phyloP scores from a whole-genome alignment of 2,888 invertebrate species.

The Torymus auratus region DNA sequence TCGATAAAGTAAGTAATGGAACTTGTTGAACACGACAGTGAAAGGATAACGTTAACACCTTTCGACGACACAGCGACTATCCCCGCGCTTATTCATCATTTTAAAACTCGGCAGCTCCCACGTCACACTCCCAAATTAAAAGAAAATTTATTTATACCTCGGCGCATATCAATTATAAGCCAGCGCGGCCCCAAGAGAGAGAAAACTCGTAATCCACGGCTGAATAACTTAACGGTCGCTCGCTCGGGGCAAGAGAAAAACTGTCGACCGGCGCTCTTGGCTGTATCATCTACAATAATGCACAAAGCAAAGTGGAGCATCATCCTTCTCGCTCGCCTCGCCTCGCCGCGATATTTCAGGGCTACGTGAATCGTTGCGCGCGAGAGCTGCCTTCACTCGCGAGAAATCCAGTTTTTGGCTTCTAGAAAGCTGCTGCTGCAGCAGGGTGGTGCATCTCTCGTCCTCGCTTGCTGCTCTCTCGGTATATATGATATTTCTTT shows the following conservation, averaged over 20 bases:
- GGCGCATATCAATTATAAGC: background rate
- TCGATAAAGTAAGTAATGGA: too few relatives aligned
- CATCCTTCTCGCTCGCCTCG: background rate
- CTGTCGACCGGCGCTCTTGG: background rate
- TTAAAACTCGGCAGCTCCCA: too few relatives aligned
- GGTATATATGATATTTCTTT: slow-evolving; percentile 1
- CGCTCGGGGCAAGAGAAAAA: background rate
- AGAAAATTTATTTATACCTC: background rate
- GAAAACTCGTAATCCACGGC: background rate
- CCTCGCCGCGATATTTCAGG: slow-evolving; percentile 41
- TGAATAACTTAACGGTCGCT: background rate
- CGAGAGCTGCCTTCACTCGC: background rate
- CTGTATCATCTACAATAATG: slow-evolving; percentile 13
- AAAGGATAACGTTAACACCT: too few relatives aligned
- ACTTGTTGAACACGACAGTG: too few relatives aligned
- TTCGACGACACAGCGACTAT: too few relatives aligned
- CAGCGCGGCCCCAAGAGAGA: background rate
- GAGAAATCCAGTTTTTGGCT: slow-evolving; percentile 76
- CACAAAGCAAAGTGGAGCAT: slow-evolving; percentile 49
- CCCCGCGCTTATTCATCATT: too few relatives aligned
- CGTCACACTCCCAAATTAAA: too few relatives aligned
- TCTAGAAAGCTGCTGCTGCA: slow-evolving; percentile 72
- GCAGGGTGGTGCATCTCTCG: slow-evolving; percentile 69
- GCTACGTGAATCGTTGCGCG: slow-evolving; percentile 56
- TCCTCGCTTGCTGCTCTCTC: slow-evolving; percentile 69